Conservation (phyloP, 1,140 invertebrate genomes). For the Ridgeia piscesae region DNA sequence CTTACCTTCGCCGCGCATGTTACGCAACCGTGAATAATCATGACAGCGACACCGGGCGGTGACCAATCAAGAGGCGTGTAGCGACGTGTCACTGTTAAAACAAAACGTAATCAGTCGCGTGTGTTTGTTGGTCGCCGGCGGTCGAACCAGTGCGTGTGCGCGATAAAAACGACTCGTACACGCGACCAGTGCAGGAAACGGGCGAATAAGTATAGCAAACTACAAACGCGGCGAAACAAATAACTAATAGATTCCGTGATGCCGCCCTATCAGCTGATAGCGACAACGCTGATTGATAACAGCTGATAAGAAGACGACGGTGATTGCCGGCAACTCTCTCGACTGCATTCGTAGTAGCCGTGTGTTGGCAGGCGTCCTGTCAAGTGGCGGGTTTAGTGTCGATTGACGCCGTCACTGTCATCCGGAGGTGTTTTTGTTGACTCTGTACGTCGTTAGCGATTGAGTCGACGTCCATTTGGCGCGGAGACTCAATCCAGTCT, state of each 20-base stretch:
- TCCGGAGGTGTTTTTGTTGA: too few relatives aligned
- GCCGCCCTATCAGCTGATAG: not conserved
- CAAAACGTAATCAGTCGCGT: not conserved
- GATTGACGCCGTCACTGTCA: not conserved
- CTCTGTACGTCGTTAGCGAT: not conserved
- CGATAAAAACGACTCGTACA: too few relatives aligned
- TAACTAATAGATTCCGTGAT: not conserved
- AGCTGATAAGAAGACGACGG: not conserved
- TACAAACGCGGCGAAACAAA: not conserved
- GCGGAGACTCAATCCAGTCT: not conserved
- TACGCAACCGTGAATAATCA: not conserved
- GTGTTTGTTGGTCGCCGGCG: not conserved
- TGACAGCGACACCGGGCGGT: not conserved
- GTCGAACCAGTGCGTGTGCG: not conserved
- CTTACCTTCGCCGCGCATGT: not conserved
- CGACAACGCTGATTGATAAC: not conserved
- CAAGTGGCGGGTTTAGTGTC: not conserved
- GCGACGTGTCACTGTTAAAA: not conserved
- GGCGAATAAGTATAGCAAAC: not conserved
- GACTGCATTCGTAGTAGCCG: not conserved
- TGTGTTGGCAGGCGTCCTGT: not conserved
- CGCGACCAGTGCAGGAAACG: too few relatives aligned
- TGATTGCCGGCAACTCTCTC: not conserved
- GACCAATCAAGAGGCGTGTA: not conserved
- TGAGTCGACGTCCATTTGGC: not conserved